These are phyloP conservation scores for Macropodus opercularis DNA, from an alignment of 2,797 vertebrate genomes.

Conservation along the genomic window DNA sequence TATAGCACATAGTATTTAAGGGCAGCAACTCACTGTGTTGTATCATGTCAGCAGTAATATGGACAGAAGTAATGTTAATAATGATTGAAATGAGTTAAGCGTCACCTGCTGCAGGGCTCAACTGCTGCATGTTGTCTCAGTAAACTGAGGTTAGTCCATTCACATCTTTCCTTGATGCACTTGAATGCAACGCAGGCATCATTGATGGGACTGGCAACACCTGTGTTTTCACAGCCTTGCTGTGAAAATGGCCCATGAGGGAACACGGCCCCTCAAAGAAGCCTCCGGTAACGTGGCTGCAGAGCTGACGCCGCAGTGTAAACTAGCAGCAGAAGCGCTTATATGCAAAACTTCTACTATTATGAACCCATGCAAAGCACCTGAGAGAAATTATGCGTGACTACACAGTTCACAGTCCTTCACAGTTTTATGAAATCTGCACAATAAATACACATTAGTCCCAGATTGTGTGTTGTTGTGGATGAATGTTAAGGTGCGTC, in stretches of 20 bases:
- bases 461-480: neutral
- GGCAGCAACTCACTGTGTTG: neutral
- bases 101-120: neutral
- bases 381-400: neutral
- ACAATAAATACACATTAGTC: neutral
- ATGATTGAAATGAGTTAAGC: neutral
- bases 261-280: neutral
- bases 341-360: neutral
- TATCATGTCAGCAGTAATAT: neutral
- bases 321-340: neutral
- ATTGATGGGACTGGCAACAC: neutral
- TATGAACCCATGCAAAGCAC: neutral
- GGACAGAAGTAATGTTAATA: neutral
- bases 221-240: neutral
- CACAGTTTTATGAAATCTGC: neutral
- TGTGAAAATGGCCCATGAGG: neutral
- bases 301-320: neutral
- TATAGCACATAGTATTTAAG: fast-evolving
- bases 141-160: neutral
- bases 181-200: neutral
- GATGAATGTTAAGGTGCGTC: neutral
- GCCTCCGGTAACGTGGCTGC: neutral
- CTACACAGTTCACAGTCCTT: neutral
- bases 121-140: neutral
- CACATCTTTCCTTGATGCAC: neutral